These are phyloP conservation scores for Cheumatopsyche charites DNA, from an alignment of 1,140 invertebrate genomes.

Conservation along the genomic window DNA sequence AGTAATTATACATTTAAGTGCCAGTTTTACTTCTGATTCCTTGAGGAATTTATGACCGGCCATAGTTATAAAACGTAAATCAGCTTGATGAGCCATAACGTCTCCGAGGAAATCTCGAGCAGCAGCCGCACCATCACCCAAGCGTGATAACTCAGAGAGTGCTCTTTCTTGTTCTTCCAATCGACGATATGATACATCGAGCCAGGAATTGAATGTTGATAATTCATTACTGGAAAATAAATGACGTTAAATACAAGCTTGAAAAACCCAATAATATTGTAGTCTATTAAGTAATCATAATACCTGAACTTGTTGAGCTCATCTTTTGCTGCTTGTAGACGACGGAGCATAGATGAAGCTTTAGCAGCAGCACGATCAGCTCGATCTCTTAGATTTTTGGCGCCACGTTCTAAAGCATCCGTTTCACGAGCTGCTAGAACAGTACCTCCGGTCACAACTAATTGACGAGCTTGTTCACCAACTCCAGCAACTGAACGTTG, in stretches of 20 bases:
- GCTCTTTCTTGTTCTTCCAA: slow-evolving; percentile 88
- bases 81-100: slow-evolving; percentile 93
- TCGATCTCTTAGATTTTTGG: slow-evolving; percentile 80
- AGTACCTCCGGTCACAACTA: slow-evolving; percentile 87
- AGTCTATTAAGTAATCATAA: neutral
- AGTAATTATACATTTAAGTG: neutral
- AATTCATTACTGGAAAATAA: slow-evolving; percentile 69
- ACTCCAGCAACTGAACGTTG: slow-evolving; percentile 84
- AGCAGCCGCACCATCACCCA: slow-evolving; percentile 74
- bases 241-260: slow-evolving; percentile 1
- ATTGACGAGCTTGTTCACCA: slow-evolving; percentile 89
- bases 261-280: neutral
- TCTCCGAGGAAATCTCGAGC: slow-evolving; percentile 90
- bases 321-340: slow-evolving; percentile 80
- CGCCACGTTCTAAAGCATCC: slow-evolving; percentile 83
- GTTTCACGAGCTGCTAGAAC: slow-evolving; percentile 87
- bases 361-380: slow-evolving; percentile 82
- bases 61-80: slow-evolving; percentile 93
- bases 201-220: slow-evolving; percentile 82
- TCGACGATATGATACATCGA: slow-evolving; percentile 77
- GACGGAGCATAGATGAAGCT: slow-evolving; percentile 76
- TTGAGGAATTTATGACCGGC: slow-evolving; percentile 93
- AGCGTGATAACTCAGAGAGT: slow-evolving; percentile 76
- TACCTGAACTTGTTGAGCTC: slow-evolving; percentile 86
- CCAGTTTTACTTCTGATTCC: slow-evolving; percentile 76